Conservation (phyloP, 2,797 vertebrate species). For the Limnodromus scolopaceus region DNA sequence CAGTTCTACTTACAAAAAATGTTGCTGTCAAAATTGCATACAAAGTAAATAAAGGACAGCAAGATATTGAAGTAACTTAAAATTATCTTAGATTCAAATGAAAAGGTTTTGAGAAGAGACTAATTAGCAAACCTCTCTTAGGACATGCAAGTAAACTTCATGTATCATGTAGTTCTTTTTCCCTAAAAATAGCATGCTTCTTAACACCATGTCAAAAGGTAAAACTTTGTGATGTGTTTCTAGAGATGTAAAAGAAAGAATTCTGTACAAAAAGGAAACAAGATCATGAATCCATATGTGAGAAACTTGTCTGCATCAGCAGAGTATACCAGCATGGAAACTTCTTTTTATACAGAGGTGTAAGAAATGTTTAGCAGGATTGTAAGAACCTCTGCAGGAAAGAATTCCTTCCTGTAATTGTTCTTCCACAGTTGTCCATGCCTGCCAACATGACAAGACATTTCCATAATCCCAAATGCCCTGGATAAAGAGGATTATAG, state of each 20-base stretch:
- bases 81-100: neutral
- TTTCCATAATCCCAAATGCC: neutral
- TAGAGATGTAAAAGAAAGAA: neutral
- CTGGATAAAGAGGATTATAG: neutral
- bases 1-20: neutral
- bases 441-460: neutral
- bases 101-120: neutral
- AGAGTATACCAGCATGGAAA: neutral
- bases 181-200: neutral
- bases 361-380: neutral
- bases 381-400: neutral
- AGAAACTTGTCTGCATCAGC: neutral
- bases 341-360: neutral
- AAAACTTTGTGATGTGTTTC: neutral
- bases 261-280: neutral
- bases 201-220: neutral
- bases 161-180: accelerated
- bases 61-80: neutral
- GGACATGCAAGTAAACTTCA: neutral
- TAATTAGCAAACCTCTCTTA: neutral
- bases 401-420: neutral
- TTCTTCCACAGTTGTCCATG: neutral
- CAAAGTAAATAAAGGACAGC: neutral
- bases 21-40: neutral
- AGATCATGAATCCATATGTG: neutral